Base-by-base conservation (phyloP, 2,797 vertebrate species). In the Pipistrellus pipistrellus region DNA sequence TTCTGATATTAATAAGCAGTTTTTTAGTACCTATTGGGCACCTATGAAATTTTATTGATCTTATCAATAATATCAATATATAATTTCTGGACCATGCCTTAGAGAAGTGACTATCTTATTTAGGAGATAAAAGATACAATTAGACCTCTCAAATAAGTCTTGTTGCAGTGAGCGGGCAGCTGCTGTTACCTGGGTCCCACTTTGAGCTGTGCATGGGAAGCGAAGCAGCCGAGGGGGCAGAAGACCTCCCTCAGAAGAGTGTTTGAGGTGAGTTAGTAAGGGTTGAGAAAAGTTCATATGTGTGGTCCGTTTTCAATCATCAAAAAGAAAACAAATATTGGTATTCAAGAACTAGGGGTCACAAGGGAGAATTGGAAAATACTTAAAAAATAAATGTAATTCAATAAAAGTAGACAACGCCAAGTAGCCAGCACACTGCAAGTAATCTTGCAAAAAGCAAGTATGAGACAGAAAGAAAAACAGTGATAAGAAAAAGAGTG, bases 251-350 rank as follows among this genome's bases (percentile, higher is more conserved):
- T 38, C 38, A 38, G 38, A 38, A 10, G 35, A 93, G 21, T 96
- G 64, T 30, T 80, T 87, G 38, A 76, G 8, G 4, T 88, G 57
- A 88, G 7, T 0, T 88, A 21, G 68, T 85, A 93, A 90, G 44
- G 4, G 21, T 27, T 32, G 77, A 91, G 17, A 75, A 95, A 95
- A 96, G 73, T 76, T 95, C 3, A 66, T 64, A 68, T 62, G 20
- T 85, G 41, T 59, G 12, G 9, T 71, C 90, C 89, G 87, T 82
- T 86, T 93, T 73, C 18, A 55, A 17, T 57, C 17, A 78, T 12
- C 12, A 8, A 21, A 57, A 88, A 89, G 69, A 5, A 96, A 96
- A 95, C 53, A 95, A 83, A 84, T 85, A 64, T 32, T 84, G 8
- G 1, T 88, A 30, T 87, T 93, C 25, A 82, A 88, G 62, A 89